A percentile compares a stretch with the other conserved stretches of the same genome.
Evolutionary conservation across 2,797 vertebrate species (phyloP).

Genomic region (Graptemys geographica): DNA sequence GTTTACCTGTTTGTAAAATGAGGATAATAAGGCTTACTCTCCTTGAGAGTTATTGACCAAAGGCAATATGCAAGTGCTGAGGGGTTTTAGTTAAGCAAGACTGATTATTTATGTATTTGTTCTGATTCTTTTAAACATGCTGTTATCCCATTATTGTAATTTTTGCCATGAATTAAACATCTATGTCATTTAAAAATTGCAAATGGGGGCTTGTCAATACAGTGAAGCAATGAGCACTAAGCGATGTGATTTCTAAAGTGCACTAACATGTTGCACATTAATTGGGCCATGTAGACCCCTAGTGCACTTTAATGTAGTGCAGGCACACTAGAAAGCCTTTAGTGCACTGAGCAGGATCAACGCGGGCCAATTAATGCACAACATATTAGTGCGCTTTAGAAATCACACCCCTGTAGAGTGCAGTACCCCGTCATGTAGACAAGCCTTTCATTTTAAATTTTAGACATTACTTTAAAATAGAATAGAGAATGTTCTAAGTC

Average conservation of each 20-base stretch:
- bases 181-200: background rate
- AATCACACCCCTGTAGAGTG: background rate
- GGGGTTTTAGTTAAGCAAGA: background rate
- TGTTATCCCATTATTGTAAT: background rate
- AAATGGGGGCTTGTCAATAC: background rate
- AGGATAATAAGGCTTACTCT: background rate
- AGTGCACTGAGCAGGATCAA: background rate
- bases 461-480: background rate
- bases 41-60: background rate
- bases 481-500: background rate
- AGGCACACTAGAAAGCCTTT: background rate
- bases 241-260: background rate
- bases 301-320: background rate
- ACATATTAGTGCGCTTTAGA: background rate
- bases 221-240: background rate
- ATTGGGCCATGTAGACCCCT: background rate
- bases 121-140: conserved; percentile 9
- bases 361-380: background rate
- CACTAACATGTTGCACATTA: background rate
- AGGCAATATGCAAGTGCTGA: background rate
- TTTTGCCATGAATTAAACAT: background rate
- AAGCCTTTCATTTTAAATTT: background rate
- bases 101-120: background rate
- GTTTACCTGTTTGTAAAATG: background rate
- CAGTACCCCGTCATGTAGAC: background rate